Base-by-base conservation (phyloP, 2,113 vertebrate species). In the Nothocercus julius region DNA sequence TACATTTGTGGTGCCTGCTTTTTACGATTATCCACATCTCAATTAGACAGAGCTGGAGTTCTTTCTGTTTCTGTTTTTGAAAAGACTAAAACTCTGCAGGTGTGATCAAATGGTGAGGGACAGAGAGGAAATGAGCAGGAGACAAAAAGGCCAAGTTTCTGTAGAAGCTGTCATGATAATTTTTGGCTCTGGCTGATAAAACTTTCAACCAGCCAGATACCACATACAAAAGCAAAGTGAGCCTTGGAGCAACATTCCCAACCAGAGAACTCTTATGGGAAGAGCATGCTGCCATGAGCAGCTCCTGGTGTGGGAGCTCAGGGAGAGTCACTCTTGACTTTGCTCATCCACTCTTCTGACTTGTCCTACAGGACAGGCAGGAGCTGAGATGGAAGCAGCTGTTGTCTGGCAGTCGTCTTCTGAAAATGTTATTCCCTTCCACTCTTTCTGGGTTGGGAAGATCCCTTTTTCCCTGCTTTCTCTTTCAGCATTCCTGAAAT, bases 31-130 rank as follows among this genome's bases (percentile, higher is more conserved):
- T 63, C 90, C 83, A 91, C 14, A 4, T 90, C 90, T 95, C 87
- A 91, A 63, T 96, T 95, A 95, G 73, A 82, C 70, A 90, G 75
- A 58, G 85, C 76, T 87, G 83, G 91, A 79, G 47, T 82, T 94
- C 63, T 91, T 89, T 97, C 96, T 97, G 95, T 95, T 96, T 89
- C 67, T 92, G 79, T 79, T 95, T 96, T 89, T 90, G 91, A 90
- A 83, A 96, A 94, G 86, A 51, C 85, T 95, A 45, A 91, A 94
- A 89, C 69, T 91, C 75, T 8, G 42, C 32, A 82, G 80, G 82
- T 89, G 87, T 95, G 89, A 94, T 95, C 92, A 95, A 95, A 94
- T 96, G 89, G 79, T 8, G 9, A 91, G 82, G 81, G 63, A 88
- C 59, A 75, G 79, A 85, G 64, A 90, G 82, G 87, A 96, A 92